Conservation (phyloP, 2,888 invertebrate species). For the Oscheius sp. region DNA sequence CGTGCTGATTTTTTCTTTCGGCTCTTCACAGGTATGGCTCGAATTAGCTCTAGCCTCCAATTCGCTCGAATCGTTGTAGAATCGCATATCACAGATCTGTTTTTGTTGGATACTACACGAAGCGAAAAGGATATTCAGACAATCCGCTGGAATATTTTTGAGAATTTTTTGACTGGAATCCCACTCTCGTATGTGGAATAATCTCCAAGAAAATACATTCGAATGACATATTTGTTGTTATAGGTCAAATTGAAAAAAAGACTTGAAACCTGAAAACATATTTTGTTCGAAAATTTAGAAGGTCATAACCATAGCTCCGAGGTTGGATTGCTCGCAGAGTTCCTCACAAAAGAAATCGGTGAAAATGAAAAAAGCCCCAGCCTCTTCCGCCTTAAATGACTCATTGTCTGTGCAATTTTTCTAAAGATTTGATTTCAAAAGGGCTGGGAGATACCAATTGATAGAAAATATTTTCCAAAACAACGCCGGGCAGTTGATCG, state of each 20-base stretch:
- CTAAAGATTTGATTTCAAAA: too few relatives aligned
- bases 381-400: background rate
- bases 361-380: background rate
- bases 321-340: background rate
- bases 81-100: background rate
- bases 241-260: background rate
- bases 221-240: background rate
- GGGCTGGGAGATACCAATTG: too few relatives aligned
- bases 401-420: slow-evolving; percentile 1
- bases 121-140: slow-evolving; percentile 2
- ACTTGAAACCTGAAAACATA: too few relatives aligned
- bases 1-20: background rate
- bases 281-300: too few relatives aligned
- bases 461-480: slow-evolving; percentile 4
- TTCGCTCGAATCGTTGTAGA: background rate
- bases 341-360: slow-evolving; percentile 6
- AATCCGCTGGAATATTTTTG: background rate
- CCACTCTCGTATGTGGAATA: background rate
- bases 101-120: background rate
- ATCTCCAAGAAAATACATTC: background rate
- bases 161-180: too few relatives aligned
- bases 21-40: background rate
- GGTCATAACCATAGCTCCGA: too few relatives aligned
- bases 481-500: background rate
- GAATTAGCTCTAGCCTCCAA: background rate